Evolutionary conservation across 2,888 invertebrate species (phyloP), one percentile per base, ranked within the genome.

Genomic region (Lepidonotus clava): DNA sequence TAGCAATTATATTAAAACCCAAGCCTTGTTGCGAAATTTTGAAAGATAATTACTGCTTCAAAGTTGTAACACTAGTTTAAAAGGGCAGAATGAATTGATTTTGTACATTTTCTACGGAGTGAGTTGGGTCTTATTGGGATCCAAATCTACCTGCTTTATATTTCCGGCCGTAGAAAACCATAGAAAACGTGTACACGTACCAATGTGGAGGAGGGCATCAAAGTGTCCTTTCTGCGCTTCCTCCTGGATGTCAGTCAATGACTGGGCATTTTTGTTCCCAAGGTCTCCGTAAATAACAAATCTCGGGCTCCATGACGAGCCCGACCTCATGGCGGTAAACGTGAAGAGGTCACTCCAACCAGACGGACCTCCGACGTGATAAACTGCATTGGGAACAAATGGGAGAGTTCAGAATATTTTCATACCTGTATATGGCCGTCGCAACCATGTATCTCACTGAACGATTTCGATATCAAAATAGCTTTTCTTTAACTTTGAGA

Each of bases 261-360:
- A 97, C 90, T 97, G 96, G 0, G 98, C 97, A 94, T 98, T 98
- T 90, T 96, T 96, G 93, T 97, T 97, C 38, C 98, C 98, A 96
- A 99, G 96, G 93, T 99, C 98, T 0, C 98, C 98, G 92, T 96
- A 98, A 90, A 99, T 96, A 40, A 97, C 98, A 56, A 98, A 95
- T 21, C 91, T 95, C 0, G 98, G 97, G 28, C 96, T 95, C 98
- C 97, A 98, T 89, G 96, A 92, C 36, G 95, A 95, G 21, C 96
- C 95, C 21, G 96, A 95, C 0, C 94, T 94, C 0, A 97, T 97
- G 0, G 98, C 97, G 90, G 95, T 95, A 94, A 98, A 97, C 92
- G 95, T 96, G 94, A 97, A 98, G 90, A 96, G 90, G 46, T 96
- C 95, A 0, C 98, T 98, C 98, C 98, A 98, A 0, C 97, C 98